Conservation (phyloP, 2,113 vertebrate genomes). For the Octodon degus region DNA sequence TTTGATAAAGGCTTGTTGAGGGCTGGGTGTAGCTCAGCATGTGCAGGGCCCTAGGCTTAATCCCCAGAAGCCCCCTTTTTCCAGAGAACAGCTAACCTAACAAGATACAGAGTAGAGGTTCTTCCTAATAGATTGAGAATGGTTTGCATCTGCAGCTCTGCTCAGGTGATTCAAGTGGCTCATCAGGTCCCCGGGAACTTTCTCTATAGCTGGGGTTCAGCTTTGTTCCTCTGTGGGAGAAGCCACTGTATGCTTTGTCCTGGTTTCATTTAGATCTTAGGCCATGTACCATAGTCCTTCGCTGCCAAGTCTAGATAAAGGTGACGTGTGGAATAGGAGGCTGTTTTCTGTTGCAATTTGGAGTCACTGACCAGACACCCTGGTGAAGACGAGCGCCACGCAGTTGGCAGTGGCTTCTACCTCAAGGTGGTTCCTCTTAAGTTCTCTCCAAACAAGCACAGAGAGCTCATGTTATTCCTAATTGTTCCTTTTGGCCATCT, state of each 20-base stretch:
- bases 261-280: background rate
- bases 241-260: constrained; percentile 6
- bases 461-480: background rate
- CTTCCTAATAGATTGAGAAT: background rate
- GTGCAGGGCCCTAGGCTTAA: background rate
- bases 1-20: background rate
- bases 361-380: background rate
- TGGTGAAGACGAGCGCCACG: background rate
- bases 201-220: background rate
- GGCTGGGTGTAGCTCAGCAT: background rate
- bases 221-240: background rate
- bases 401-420: background rate
- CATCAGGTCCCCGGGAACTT: background rate
- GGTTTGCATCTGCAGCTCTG: background rate
- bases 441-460: background rate
- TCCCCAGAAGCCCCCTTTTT: background rate
- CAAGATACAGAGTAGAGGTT: background rate
- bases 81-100: background rate
- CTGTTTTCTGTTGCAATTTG: background rate
- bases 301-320: background rate
- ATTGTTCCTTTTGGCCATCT: background rate
- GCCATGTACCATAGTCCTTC: background rate
- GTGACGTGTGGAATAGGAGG: background rate
- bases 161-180: background rate
- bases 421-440: background rate